A percentile compares a stretch with the other conserved stretches of the same genome.
phyloP scores from a whole-genome alignment of 2,888 invertebrate species.

The Melanargia galathea region DNA sequence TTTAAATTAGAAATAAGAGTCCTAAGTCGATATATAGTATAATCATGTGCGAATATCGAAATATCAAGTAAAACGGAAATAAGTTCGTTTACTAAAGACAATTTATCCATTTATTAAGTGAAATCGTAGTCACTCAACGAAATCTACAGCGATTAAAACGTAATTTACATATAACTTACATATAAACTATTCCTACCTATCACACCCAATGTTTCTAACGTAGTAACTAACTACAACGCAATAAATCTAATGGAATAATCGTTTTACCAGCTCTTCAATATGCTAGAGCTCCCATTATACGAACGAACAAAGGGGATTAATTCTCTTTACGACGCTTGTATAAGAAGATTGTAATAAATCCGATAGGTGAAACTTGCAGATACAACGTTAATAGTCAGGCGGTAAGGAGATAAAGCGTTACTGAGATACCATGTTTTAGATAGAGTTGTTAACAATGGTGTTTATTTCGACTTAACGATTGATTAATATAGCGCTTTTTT shows the following conservation, averaged over 20 bases:
- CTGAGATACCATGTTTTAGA: neutral
- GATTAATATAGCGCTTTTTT: neutral
- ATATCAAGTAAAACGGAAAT: no score
- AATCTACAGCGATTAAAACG: neutral
- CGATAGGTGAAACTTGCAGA: constrained; percentile 21
- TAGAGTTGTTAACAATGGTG: neutral
- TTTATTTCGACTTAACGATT: neutral
- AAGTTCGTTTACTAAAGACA: no score
- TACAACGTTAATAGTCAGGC: constrained; percentile 7
- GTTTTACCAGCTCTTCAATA: constrained; percentile 30
- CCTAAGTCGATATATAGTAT: no score
- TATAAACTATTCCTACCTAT: neutral
- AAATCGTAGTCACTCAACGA: no score
- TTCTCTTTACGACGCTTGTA: constrained; percentile 33
- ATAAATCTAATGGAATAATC: constrained; percentile 30
- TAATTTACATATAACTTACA: neutral
- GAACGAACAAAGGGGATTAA: constrained; percentile 34
- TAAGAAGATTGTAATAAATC: constrained; percentile 27
- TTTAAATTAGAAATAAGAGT: no score
- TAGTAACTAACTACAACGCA: constrained; percentile 16
- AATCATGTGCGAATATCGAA: no score
- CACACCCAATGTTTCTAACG: neutral
- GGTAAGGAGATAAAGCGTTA: neutral
- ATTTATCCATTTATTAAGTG: no score
- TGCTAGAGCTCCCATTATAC: constrained; percentile 30